Conservation (phyloP, 2,113 vertebrate species). For the Syngnathus floridae region DNA sequence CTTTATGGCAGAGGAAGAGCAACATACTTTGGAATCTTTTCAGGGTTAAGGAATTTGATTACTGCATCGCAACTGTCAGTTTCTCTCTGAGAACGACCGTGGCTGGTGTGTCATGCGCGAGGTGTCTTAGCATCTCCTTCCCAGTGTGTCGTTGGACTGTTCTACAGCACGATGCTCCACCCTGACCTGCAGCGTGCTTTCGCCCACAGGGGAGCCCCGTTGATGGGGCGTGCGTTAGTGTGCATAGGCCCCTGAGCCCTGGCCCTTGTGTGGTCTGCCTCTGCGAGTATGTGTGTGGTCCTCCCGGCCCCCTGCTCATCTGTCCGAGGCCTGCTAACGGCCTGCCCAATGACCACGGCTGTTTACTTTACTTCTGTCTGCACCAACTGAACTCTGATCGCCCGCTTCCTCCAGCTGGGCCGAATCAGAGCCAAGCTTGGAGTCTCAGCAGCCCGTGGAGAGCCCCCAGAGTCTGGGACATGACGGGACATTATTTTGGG, state of each 20-base stretch:
- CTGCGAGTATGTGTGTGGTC: constrained; percentile 90
- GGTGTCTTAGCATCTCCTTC: constrained; percentile 36
- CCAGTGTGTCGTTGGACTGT: constrained; percentile 54
- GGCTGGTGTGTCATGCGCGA: not conserved
- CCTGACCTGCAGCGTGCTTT: constrained; percentile 55
- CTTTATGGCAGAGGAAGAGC: constrained; percentile 43
- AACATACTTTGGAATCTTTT: constrained; percentile 55
- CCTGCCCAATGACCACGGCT: constrained; percentile 92
- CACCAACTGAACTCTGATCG: constrained; percentile 86
- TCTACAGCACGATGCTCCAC: constrained; percentile 40
- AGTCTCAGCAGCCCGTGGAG: constrained; percentile 52
- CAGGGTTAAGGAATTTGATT: constrained; percentile 68
- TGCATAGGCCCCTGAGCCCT: constrained; percentile 73
- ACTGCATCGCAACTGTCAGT: constrained; percentile 15
- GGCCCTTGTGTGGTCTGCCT: constrained; percentile 89
- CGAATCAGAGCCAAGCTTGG: constrained; percentile 80
- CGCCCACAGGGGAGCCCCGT: constrained; percentile 53
- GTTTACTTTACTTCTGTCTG: constrained; percentile 99
- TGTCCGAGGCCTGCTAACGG: constrained; percentile 96
- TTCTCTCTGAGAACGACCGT: constrained; percentile 10
- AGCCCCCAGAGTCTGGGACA: constrained; percentile 59
- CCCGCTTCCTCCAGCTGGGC: constrained; percentile 96
- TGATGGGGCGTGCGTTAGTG: constrained; percentile 69
- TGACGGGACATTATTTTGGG: constrained; percentile 44
- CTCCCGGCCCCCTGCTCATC: constrained; percentile 86